Base-by-base conservation (phyloP, 2,797 vertebrate genomes). In the Mormyrops attenuatus region DNA sequence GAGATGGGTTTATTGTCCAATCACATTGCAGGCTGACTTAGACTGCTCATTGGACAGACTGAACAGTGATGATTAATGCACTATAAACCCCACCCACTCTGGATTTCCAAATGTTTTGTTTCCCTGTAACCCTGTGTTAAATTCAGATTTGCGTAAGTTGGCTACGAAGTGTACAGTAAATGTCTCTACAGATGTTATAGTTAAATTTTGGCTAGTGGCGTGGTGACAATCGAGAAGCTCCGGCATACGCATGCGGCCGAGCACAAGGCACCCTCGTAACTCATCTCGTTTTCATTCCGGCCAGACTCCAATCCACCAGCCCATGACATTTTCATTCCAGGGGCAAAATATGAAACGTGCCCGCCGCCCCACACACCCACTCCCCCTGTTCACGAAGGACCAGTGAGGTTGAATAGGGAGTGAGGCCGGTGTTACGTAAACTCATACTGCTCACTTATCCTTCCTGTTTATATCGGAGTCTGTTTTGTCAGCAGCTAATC, bases 231-330 rank as follows among this genome's bases (percentile, higher is more conserved):
- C 5, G 41, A 84, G 80, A 84, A 50, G 17, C 41, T 17, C 7
- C n/a, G 5, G 80, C 8, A 11, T 22, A 0, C 6, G 5, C 20
- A 20, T n/a, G 44, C 57, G 17, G 82, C 89, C 22, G 38, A 8
- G 5, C 6, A 11, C 11, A 47, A 50, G 26, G 84, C 63, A 53
- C 20, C 85, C 50, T 53, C 49, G 3, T 17, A 89, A 69, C 44
- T 86, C 4, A 38, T 69, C 89, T 89, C 44, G 34, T 89, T 89
- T 89, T 87, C 89, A 69, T 60, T 86, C 55, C 9, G 15, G 3
- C 41, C 49, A 49, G 41, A 22, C 80, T 85, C 41, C 11, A 47
- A 5, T 41, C 17, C 80, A n/a, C 80, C 20, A 85, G 41, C 44
- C 47, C 80, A 11, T 49, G 44, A 50, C 41, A 22, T 44, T 47